These are phyloP conservation scores for Psammodynastes pulverulentus DNA, from an alignment of 2,113 vertebrate species.

Conservation along the genomic window DNA sequence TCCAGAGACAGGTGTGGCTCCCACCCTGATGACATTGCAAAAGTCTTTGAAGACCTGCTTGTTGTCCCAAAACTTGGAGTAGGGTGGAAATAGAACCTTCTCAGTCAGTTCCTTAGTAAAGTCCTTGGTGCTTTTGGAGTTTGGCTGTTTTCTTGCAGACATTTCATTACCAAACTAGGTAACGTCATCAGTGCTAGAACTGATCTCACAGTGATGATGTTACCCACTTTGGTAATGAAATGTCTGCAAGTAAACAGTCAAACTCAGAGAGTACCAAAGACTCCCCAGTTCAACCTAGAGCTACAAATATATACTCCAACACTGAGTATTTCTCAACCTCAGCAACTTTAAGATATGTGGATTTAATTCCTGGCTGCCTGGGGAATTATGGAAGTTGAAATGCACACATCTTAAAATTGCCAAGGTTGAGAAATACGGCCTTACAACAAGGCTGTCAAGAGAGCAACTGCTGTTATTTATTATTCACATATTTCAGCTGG, in stretches of 20 bases:
- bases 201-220: no score
- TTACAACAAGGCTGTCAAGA: not conserved
- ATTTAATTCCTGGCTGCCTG: not conserved
- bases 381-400: not conserved
- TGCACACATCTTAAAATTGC: not conserved
- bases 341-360: not conserved
- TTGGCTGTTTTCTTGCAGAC: not conserved
- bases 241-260: not conserved
- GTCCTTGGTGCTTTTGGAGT: not conserved
- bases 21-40: not conserved
- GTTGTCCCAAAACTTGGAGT: not conserved
- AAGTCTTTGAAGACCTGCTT: not conserved
- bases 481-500: not conserved
- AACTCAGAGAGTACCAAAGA: not conserved
- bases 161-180: not conserved
- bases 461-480: not conserved
- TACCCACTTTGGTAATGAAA: not conserved
- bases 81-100: not conserved
- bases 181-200: no score
- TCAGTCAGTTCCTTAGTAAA: not conserved
- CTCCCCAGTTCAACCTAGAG: not conserved
- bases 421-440: not conserved
- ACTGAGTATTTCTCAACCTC: not conserved
- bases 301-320: not conserved
- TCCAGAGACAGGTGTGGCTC: not conserved